Base-by-base conservation (phyloP, 2,888 invertebrate species). In the Saturnia pavonia region DNA sequence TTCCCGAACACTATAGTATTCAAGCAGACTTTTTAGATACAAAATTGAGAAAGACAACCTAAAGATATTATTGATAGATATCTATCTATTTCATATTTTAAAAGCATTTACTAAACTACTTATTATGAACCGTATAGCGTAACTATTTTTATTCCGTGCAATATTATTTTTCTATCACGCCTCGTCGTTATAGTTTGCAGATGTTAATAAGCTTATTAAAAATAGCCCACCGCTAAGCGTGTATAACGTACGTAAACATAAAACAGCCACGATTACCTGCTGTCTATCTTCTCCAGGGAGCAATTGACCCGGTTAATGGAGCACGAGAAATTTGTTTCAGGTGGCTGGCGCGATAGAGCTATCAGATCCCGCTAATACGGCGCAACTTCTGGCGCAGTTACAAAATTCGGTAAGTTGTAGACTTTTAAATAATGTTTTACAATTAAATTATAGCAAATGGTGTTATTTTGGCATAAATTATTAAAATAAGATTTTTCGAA, bases 261-360 rank as follows among this genome's bases (percentile, higher is more conserved):
- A 74, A 71, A 71, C 72, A 34, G 71, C 67, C 71, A 74, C 74
- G 79, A 78, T 77, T 77, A 72, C 74, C 75, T 69, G 67, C 73
- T 71, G 75, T 75, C 73, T 71, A 72, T 71, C 73, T 73, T 77
- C 80, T 76, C 78, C 74, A 70, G 85, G 85, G 86, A 82, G 80
- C 86, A 82, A 85, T 90, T 90, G 89, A 90, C 91, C 91, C 80
- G 88, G 80, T 86, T 88, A 84, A 84, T 83, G 77, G 76, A 85
- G 78, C 84, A 78, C 73, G 80, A 78, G 80, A 74, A 76, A 78
- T 71, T 70, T 42, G 67, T 90, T 91, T 78, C 90, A 94, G 93
- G 91, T 93, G 84, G 87, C 91, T 70, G 90, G 87, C 71, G 90
- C 91, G 70, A 85, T 92, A 74, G 91, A 91, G 83, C 85, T 91